These are phyloP conservation scores for Drosophila anceps DNA, from an alignment of 2,888 invertebrate genomes.

Conservation along the genomic window DNA sequence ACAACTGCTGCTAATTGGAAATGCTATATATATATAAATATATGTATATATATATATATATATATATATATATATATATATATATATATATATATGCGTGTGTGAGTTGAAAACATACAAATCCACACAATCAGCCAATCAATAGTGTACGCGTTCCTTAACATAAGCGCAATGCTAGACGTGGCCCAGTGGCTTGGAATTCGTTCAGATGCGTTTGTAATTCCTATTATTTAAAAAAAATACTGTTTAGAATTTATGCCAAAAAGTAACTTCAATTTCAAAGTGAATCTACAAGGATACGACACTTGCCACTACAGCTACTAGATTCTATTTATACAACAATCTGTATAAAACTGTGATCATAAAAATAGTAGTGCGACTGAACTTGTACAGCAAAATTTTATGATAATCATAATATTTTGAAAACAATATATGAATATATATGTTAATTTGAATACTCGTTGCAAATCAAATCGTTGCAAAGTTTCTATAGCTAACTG, in stretches of 20 bases:
- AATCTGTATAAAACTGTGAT: too few species aligned
- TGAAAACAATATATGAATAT: too few species aligned
- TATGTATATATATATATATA: background rate
- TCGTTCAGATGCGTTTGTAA: background rate
- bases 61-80: background rate
- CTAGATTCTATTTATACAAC: background rate
- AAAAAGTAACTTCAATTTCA: conserved; percentile 24
- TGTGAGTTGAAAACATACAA: conserved; percentile 41
- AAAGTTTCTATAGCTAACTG: background rate
- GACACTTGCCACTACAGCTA: background rate
- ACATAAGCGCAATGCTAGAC: conserved; percentile 4
- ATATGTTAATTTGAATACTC: too few species aligned
- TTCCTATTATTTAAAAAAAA: background rate
- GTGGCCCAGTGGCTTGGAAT: conserved; percentile 3
- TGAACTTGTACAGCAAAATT: too few species aligned
- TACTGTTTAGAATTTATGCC: conserved; percentile 28
- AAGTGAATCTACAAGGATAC: background rate
- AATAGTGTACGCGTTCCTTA: conserved; percentile 39
- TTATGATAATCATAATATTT: too few species aligned
- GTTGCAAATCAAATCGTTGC: too few species aligned
- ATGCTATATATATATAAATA: background rate
- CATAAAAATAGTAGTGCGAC: too few species aligned
- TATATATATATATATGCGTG: background rate
- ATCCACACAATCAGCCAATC: conserved; percentile 33
- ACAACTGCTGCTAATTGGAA: conserved; percentile 40